Evolutionary conservation across 2,888 invertebrate species (phyloP).

Genomic region (Aphodius sticticus): DNA sequence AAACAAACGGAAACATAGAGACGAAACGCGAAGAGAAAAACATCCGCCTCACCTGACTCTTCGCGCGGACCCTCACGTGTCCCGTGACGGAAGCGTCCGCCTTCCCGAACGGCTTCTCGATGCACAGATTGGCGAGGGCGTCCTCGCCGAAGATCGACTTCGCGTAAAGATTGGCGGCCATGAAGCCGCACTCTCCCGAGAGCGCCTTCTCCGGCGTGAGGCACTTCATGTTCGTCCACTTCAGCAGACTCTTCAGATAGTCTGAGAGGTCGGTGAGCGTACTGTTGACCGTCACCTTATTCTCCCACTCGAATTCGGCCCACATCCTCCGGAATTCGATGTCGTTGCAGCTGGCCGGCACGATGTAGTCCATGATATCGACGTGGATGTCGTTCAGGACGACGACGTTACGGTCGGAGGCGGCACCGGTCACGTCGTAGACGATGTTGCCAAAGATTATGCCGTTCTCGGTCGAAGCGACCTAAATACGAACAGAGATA

Average conservation of each 20-base stretch:
- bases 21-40: constrained; percentile 24
- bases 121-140: constrained; percentile 97
- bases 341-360: constrained; percentile 93
- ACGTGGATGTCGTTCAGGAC: constrained; percentile 99
- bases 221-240: constrained; percentile 98
- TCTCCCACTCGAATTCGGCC: constrained; percentile 99
- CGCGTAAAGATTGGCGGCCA: constrained; percentile 99
- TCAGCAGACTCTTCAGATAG: constrained; percentile 90
- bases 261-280: constrained; percentile 90
- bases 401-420: constrained; percentile 94
- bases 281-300: constrained; percentile 84
- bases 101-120: constrained; percentile 93
- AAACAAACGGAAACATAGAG: too few species aligned
- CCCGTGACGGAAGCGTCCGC: constrained; percentile 90
- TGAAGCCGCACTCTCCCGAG: constrained; percentile 97
- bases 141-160: constrained; percentile 98
- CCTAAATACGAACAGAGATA: too few species aligned
- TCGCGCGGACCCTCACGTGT: constrained; percentile 97
- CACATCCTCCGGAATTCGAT: constrained; percentile 99
- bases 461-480: constrained; percentile 97
- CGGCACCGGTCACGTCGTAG: constrained; percentile 94
- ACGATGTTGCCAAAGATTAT: constrained; percentile 99
- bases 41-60: constrained; percentile 82
- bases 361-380: constrained; percentile 99
- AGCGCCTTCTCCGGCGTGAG: constrained; percentile 97